These are phyloP conservation scores for Betta splendens DNA, from an alignment of 2,797 vertebrate species.

Conservation along the genomic window DNA sequence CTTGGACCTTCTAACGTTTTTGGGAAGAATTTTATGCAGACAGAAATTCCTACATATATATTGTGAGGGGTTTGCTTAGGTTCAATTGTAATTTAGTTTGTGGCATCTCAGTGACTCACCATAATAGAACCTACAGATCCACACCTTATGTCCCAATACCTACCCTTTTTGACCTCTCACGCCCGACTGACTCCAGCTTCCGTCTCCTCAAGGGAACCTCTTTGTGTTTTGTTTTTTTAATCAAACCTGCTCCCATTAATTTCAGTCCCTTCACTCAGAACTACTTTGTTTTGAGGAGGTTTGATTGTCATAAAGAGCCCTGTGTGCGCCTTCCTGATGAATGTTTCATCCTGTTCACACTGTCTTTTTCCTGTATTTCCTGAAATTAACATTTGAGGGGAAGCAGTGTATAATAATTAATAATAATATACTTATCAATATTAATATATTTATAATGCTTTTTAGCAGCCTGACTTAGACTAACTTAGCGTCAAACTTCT, in stretches of 20 bases:
- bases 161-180: slow-evolving; percentile 66
- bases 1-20: too few species aligned
- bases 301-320: neutral
- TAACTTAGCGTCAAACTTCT: too few species aligned
- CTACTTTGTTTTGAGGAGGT: slow-evolving; percentile 4
- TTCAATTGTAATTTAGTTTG: slow-evolving; percentile 71
- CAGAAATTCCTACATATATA: slow-evolving; percentile 65
- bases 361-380: too few species aligned
- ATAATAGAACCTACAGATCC: slow-evolving; percentile 69
- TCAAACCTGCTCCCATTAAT: slow-evolving; percentile 30
- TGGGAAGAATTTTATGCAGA: slow-evolving; percentile 57
- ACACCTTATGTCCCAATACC: slow-evolving; percentile 63
- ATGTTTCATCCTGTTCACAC: too few species aligned
- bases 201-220: slow-evolving; percentile 41
- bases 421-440: too few species aligned
- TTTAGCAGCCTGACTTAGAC: too few species aligned
- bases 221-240: slow-evolving; percentile 38
- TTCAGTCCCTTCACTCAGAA: slow-evolving; percentile 16
- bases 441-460: too few species aligned
- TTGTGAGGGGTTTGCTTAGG: slow-evolving; percentile 70
- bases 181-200: slow-evolving; percentile 67
- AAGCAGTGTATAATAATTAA: too few species aligned
- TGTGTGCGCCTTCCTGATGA: neutral
- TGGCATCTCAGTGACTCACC: slow-evolving; percentile 76
- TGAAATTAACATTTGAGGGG: too few species aligned